Base-by-base conservation (phyloP, 2,888 invertebrate species). In the Epinotia ramella region DNA sequence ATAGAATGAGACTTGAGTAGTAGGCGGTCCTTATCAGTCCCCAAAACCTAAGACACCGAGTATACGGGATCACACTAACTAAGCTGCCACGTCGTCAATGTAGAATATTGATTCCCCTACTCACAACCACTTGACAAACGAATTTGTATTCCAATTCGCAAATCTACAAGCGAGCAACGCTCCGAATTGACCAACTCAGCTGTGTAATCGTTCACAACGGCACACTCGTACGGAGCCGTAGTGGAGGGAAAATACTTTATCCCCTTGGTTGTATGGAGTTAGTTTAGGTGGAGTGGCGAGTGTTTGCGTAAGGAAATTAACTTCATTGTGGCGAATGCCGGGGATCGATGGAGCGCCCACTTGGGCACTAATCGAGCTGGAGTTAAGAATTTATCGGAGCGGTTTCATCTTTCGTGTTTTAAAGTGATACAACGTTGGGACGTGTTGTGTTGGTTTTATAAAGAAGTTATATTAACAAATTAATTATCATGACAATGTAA, bases 231-330 rank as follows among this genome's bases (percentile, higher is more conserved):
- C 6, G 40, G 16, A 65, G n/a, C 33, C 53, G 40, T 18, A 24
- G 46, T 33, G 33, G 33, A 62, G 33, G 60, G 66, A 60, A 75
- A 65, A 70, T 70, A 66, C 65, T 74, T 53, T 68, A 69, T 63
- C 72, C 76, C 57, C 70, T 77, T 66, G 76, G 76, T 74, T 71
- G 60, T 69, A 73, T 53, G 76, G 74, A 77, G 78, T 77, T 78
- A 76, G 77, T 73, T 44, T 67, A 76, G 78, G 69, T 73, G 73
- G 81, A 80, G 79, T 75, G 76, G 80, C 56, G 69, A 68, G 84
- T 87, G 87, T 88, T 88, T 86, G 87, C 85, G 82, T 85, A 85
- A 87, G 84, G 86, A 88, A 88, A 90, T 90, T 89, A 89, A 89
- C 85, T 89, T 87, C 86, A 89, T 88, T 89, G 89, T 88, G 81